phyloP scores from a whole-genome alignment of 2,797 vertebrate species.

The Eurystomus glaucurus region DNA sequence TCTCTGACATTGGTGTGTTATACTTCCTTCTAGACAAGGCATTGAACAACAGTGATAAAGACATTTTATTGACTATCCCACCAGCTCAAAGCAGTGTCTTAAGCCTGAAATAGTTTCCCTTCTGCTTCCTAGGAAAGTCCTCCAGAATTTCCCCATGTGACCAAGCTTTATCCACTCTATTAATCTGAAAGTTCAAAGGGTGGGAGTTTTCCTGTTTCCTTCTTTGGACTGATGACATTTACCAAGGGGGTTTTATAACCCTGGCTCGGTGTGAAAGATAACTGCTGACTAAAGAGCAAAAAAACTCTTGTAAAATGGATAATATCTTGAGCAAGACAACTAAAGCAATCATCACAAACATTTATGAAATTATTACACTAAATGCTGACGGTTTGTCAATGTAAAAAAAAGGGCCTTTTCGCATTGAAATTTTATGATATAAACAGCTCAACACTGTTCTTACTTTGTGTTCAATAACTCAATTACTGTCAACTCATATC shows the following conservation, averaged over 20 bases:
- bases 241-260: not conserved
- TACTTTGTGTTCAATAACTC: not conserved
- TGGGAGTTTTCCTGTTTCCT: constrained; percentile 35
- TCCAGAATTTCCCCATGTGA: constrained; percentile 29
- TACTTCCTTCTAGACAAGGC: constrained; percentile 34
- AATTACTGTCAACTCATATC: not conserved
- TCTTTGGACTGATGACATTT: constrained; percentile 22
- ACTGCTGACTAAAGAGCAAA: not conserved
- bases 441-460: not conserved
- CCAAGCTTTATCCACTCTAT: not conserved
- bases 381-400: not conserved
- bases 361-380: not conserved
- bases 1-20: not conserved
- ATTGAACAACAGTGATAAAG: not conserved
- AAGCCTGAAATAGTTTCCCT: constrained; percentile 46
- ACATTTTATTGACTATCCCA: not conserved
- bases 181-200: not conserved
- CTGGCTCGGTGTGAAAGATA: not conserved
- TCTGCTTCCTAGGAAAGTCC: constrained; percentile 75
- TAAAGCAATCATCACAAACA: not conserved
- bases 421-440: not conserved
- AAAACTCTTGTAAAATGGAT: not conserved
- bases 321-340: not conserved
- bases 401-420: not conserved
- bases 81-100: not conserved